Evolutionary conservation across 2,113 vertebrate species (phyloP).

Genomic region (Stegostoma tigrinum): DNA sequence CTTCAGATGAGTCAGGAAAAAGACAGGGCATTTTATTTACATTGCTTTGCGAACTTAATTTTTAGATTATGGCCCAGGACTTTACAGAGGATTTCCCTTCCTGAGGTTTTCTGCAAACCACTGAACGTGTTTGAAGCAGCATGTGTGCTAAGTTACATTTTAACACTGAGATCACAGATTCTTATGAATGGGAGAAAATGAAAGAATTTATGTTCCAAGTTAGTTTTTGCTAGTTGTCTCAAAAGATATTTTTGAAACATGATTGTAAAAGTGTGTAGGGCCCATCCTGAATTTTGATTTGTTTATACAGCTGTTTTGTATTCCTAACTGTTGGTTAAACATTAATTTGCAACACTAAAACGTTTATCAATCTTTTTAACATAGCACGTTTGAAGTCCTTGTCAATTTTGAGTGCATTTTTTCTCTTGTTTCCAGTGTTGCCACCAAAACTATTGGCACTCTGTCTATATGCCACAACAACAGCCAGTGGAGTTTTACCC

Average conservation of each 20-base stretch:
- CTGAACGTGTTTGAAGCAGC: not conserved
- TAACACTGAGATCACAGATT: not conserved
- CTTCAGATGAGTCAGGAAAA: not conserved
- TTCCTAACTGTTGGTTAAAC: not conserved
- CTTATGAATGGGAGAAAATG: not conserved
- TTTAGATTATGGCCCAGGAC: not conserved
- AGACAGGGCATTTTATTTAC: not conserved
- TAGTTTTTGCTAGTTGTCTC: not conserved
- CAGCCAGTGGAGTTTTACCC: slow-evolving; percentile 64
- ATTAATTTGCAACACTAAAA: not conserved
- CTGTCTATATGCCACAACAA: slow-evolving; percentile 62
- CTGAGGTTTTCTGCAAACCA: not conserved
- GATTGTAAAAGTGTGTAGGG: not conserved
- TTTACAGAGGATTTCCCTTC: not conserved
- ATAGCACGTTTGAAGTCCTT: not conserved
- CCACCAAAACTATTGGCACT: slow-evolving; percentile 79
- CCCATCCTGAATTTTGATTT: not conserved
- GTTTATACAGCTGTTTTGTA: not conserved
- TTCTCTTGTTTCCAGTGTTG: slow-evolving; percentile 61
- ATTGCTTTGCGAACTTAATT: not conserved
- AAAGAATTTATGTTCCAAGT: not conserved
- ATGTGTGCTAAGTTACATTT: not conserved
- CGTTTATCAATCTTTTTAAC: not conserved
- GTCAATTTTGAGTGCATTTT: not conserved
- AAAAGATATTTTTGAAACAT: not conserved